phyloP scores from a whole-genome alignment of 2,797 vertebrate genomes.

The Lycodopsis pacificus region DNA sequence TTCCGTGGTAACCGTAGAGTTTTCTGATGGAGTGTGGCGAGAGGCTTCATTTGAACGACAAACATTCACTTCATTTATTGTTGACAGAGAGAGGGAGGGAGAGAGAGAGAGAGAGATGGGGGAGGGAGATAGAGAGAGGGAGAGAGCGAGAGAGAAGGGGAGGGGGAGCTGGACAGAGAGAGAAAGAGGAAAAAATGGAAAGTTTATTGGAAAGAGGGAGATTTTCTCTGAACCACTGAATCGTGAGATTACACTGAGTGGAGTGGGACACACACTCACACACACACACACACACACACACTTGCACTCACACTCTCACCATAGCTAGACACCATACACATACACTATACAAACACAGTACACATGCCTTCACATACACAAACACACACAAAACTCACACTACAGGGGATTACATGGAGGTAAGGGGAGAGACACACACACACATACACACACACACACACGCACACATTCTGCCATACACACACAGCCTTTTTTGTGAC shows the following conservation, averaged over 20 bases:
- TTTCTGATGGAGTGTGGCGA: slow-evolving; percentile 45
- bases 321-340: slow-evolving; percentile 34
- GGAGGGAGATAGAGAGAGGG: slow-evolving; percentile 33
- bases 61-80: slow-evolving; percentile 69
- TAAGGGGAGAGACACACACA: background rate
- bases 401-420: slow-evolving; percentile 36
- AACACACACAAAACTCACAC: slow-evolving; percentile 26
- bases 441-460: background rate
- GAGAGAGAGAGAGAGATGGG: slow-evolving; percentile 7
- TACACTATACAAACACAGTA: slow-evolving; percentile 31
- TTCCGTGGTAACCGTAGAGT: slow-evolving; percentile 54
- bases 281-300: slow-evolving; percentile 33
- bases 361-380: slow-evolving; percentile 24
- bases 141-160: slow-evolving; percentile 71
- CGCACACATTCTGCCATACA: background rate
- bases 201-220: slow-evolving; percentile 82
- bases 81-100: slow-evolving; percentile 45
- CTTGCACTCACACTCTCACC: slow-evolving; percentile 22
- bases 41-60: slow-evolving; percentile 67
- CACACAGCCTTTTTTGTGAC: slow-evolving; percentile 4
- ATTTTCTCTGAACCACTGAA: slow-evolving; percentile 86
- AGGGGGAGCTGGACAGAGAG: slow-evolving; percentile 16
- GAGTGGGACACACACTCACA: slow-evolving; percentile 56
- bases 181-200: slow-evolving; percentile 56
- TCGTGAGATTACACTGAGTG: slow-evolving; percentile 85